These are phyloP conservation scores for Drosophila heteroneura DNA, from an alignment of 2,888 invertebrate species.

Conservation along the genomic window DNA sequence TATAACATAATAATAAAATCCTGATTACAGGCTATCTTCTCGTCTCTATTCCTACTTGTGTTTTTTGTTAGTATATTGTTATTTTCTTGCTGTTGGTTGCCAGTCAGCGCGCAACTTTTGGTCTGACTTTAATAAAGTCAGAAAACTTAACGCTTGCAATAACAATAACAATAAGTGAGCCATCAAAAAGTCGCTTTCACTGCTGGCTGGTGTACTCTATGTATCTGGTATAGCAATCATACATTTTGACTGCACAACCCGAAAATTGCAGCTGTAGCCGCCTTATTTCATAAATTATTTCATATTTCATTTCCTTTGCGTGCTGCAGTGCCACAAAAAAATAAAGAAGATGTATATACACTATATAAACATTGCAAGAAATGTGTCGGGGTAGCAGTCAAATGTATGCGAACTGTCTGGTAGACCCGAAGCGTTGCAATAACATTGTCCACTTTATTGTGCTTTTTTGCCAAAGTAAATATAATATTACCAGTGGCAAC, in stretches of 20 bases:
- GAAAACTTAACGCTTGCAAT: constrained; percentile 33
- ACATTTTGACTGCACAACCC: constrained; percentile 37
- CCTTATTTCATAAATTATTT: constrained; percentile 70
- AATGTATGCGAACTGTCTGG: constrained; percentile 39
- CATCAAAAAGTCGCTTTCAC: constrained; percentile 40
- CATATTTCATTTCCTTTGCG: constrained; percentile 75
- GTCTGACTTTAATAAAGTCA: constrained; percentile 42
- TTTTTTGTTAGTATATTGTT: constrained; percentile 7
- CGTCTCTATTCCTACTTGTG: not conserved
- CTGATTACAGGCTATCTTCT: not conserved
- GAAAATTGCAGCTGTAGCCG: constrained; percentile 17
- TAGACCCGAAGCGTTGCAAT: constrained; percentile 56
- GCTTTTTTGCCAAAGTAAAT: constrained; percentile 56
- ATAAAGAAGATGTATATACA: constrained; percentile 8
- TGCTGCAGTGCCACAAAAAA: constrained; percentile 46
- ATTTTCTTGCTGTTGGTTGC: constrained; percentile 10
- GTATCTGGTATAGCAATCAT: constrained; percentile 33
- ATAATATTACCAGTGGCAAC: constrained; percentile 57
- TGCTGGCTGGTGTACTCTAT: constrained; percentile 5
- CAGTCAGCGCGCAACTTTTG: constrained; percentile 26
- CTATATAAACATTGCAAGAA: constrained; percentile 17
- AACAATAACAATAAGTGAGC: constrained; percentile 58
- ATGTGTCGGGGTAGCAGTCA: constrained; percentile 20
- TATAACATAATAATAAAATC: not conserved
- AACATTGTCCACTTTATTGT: constrained; percentile 37